A percentile compares a stretch with the other conserved stretches of the same genome.
Conservation (phyloP, 2,113 vertebrate species). For the Tricholaema leucomelas region DNA sequence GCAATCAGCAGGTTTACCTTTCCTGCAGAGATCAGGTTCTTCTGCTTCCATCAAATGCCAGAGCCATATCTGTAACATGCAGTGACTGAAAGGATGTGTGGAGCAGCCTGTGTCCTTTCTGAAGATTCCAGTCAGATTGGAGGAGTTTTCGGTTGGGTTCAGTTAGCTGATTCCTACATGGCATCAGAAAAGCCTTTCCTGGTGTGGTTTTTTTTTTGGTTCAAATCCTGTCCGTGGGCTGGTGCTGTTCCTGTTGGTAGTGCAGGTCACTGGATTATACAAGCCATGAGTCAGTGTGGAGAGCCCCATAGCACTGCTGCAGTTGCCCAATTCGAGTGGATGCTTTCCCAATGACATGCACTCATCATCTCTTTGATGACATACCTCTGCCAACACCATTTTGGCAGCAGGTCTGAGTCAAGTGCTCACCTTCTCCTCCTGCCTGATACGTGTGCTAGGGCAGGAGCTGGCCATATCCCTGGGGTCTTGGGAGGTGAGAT, state of each 20-base stretch:
- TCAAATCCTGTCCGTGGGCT: background rate
- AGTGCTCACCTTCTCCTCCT: conserved; percentile 1
- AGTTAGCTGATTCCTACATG: background rate
- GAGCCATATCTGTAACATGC: background rate
- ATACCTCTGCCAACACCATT: background rate
- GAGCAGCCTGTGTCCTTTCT: background rate
- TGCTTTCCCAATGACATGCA: background rate
- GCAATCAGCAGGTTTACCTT: background rate
- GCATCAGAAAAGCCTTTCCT: background rate
- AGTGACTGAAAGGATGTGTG: background rate
- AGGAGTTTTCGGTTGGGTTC: background rate
- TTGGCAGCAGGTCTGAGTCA: conserved; percentile 6
- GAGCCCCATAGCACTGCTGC: background rate
- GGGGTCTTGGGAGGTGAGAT: background rate
- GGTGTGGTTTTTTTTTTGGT: background rate
- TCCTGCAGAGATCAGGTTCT: background rate
- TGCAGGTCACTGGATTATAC: background rate
- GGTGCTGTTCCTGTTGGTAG: background rate
- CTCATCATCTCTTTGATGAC: background rate
- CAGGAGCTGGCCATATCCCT: background rate
- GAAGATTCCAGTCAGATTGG: background rate
- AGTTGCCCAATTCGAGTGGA: background rate
- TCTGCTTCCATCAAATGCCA: background rate
- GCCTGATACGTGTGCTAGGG: background rate
- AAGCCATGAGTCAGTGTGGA: background rate